phyloP scores from a whole-genome alignment of 2,113 vertebrate species.

The Odontophorus gujanensis region DNA sequence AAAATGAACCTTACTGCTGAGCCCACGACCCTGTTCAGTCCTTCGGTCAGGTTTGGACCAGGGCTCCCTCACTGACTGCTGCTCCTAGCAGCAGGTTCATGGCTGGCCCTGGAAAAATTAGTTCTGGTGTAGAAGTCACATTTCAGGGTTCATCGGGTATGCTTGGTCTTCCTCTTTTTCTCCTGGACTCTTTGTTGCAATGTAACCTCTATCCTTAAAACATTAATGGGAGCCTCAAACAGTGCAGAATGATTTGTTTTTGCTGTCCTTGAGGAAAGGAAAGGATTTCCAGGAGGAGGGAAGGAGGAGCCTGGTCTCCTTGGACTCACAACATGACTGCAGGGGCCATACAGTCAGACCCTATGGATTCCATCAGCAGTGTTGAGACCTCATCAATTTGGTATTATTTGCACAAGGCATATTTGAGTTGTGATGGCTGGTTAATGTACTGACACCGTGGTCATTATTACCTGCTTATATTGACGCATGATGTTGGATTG shows the following conservation, averaged over 20 bases:
- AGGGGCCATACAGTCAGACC: rapidly evolving
- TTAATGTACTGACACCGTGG: neutral
- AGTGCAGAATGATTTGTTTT: neutral
- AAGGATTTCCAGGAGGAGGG: neutral
- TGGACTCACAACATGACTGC: neutral
- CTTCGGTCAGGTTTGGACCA: neutral
- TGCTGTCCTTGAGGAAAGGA: neutral
- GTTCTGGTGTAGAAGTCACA: neutral
- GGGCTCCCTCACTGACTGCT: neutral
- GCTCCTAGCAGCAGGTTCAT: neutral
- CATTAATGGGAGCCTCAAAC: neutral
- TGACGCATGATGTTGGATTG: neutral
- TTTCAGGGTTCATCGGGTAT: neutral
- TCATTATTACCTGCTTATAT: neutral
- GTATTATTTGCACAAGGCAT: neutral
- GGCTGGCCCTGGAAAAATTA: neutral
- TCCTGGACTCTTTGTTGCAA: neutral
- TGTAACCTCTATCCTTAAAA: neutral
- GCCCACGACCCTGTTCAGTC: neutral
- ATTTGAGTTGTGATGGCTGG: neutral
- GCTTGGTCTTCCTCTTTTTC: neutral
- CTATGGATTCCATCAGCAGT: neutral
- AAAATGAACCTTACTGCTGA: neutral
- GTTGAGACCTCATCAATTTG: neutral
- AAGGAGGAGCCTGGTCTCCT: neutral